Evolutionary conservation across 1,140 invertebrate genomes (phyloP).

Genomic region (Euura saliciscinereae): DNA sequence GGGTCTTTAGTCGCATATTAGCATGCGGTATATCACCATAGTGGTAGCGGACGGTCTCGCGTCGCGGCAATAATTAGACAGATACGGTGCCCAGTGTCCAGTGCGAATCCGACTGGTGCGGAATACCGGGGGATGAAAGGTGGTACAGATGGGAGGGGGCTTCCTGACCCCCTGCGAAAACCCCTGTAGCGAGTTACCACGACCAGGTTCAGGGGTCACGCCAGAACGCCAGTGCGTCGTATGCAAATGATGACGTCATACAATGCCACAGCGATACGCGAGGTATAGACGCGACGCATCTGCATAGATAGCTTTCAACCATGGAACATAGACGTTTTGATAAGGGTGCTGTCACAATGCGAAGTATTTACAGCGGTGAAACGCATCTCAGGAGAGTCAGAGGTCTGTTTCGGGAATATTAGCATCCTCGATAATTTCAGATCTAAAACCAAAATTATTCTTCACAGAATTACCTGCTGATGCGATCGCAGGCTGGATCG

Average conservation of each 20-base stretch:
- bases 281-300: slow-evolving; percentile 45
- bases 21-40: slow-evolving; percentile 60
- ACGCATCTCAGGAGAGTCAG: too few species aligned
- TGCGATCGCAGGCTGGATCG: not conserved
- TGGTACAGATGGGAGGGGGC: slow-evolving; percentile 7
- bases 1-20: slow-evolving; percentile 63
- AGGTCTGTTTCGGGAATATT: too few species aligned
- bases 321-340: not conserved
- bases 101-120: slow-evolving; percentile 25
- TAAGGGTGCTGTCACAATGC: not conserved
- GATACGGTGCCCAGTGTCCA: slow-evolving; percentile 54
- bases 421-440: too few species aligned
- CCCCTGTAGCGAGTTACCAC: slow-evolving; percentile 6
- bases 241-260: slow-evolving; percentile 61
- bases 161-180: slow-evolving; percentile 11
- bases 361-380: not conserved
- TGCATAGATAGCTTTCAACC: slow-evolving; percentile 20
- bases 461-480: too few species aligned
- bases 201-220: slow-evolving; percentile 37
- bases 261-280: slow-evolving; percentile 50
- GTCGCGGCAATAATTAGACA: slow-evolving; percentile 62
- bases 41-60: slow-evolving; percentile 41
- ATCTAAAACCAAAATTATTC: too few species aligned
- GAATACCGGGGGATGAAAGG: not conserved
- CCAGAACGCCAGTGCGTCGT: slow-evolving; percentile 48